Base-by-base conservation (phyloP, 2,113 vertebrate species). In the Stomatorhinus ivindoensis region DNA sequence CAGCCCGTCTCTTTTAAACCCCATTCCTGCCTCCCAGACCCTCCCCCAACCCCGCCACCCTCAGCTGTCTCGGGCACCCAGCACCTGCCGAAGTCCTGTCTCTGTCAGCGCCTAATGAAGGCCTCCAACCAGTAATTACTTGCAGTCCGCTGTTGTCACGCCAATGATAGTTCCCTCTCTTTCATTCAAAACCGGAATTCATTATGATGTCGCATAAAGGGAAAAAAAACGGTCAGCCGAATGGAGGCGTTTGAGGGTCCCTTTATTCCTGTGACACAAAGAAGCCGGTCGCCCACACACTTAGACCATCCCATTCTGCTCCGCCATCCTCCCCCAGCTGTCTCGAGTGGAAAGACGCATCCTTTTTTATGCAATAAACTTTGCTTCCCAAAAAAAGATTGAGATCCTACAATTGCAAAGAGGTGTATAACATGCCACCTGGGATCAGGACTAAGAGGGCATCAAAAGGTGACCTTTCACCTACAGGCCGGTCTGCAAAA, bases 391-490 rank as follows among this genome's bases (percentile, higher is more conserved):
- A 44, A 31, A 46, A 7, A 24, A 58, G 46, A 92, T 88, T 46
- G 47, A 50, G n/a, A 85, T 44, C 87, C 91, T 88, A 58, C 48
- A 46, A 76, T 90, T 90, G 87, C 76, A 85, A 35, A 91, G 84
- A 91, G 69, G 91, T 89, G 39, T 46, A 90, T 90, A 90, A 93
- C 89, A 90, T 91, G 89, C 90, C 92, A 90, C 85, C 91, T 91
- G 87, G 88, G 90, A 92, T 93, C 90, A 92, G 88, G 80, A 88
- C 86, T 85, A 80, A 58, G 21, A 86, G 82, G 65, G 31, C 46
- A 76, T 80, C 76, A 44, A 50, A 46, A 48, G 46, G 73, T 55
- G 76, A 61, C 84, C 46, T 55, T 51, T 51, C 1, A 51, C 87
- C 89, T 89, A 83, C 80, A 42, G 88, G 65, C 86, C 82, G 44